Evolutionary conservation across 2,797 vertebrate species (phyloP), one percentile per base, ranked within the genome.

Genomic region (Chelon auratus): DNA sequence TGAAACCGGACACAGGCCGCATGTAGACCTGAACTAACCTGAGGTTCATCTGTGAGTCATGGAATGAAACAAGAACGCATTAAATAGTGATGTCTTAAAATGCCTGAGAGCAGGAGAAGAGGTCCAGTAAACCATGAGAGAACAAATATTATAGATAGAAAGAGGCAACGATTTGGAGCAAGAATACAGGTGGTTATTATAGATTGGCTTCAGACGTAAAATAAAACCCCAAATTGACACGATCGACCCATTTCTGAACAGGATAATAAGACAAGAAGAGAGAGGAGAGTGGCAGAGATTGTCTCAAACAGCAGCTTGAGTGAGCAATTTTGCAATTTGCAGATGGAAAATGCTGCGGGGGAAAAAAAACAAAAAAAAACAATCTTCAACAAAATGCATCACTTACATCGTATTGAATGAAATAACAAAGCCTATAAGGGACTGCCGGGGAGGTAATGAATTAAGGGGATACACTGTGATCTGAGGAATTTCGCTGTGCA

Each of bases 401-500:
- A 20, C 39, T 52, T 33, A 45, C 22, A 42, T 60, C 26, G 17
- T 14, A 33, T 30, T 47, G 60, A 53, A 66, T 33, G 13, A 59
- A 33, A 66, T 66, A 64, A 15, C 3, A 59, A 22, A 24, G 30
- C 33, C 39, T 26, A 8, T n/a, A 37, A 57, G 8, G 48, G 56
- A 62, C 26, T 51, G 61, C 36, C 18, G 51, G 50, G 43, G 64
- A 60, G 45, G 72, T 65, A 57, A 77, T 65, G 66, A 76, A 71
- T 69, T 67, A 43, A 77, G 66, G 68, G 60, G 60, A 80, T 59
- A 66, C 75, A 67, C 3, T 77, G 83, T 68, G 71, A 89, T 90
- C 70, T 84, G 86, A 88, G 78, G 79, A 76, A 68, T 87, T 81
- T 81, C 66, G 58, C 83, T 77, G 68, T 68, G 83, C 75, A 84